phyloP scores from a whole-genome alignment of 1,140 invertebrate genomes.

The Colletes gigas region DNA sequence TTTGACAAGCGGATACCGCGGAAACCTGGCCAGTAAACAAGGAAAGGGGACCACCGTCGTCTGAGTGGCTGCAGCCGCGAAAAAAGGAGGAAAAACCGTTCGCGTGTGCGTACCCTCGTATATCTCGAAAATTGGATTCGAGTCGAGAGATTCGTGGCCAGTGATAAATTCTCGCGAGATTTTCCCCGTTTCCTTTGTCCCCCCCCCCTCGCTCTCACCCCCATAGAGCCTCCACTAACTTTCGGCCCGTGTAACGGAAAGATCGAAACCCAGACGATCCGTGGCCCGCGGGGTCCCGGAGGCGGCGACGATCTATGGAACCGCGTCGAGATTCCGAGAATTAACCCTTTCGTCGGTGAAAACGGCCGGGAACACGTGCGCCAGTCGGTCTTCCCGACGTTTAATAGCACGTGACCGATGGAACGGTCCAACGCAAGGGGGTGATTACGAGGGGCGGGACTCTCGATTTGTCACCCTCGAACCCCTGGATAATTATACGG shows the following conservation, averaged over 20 bases:
- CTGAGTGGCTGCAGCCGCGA: not conserved
- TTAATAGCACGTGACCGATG: too few species aligned
- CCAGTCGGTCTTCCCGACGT: too few species aligned
- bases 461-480: too few species aligned
- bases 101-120: slow-evolving; percentile 64
- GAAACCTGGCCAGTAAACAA: slow-evolving; percentile 56
- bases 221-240: not conserved
- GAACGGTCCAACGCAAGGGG: too few species aligned
- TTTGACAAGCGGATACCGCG: slow-evolving; percentile 64
- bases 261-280: not conserved
- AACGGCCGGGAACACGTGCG: too few species aligned
- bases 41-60: slow-evolving; percentile 7
- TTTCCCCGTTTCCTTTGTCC: slow-evolving; percentile 19
- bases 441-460: too few species aligned
- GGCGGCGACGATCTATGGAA: not conserved
- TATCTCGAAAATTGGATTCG: slow-evolving; percentile 75
- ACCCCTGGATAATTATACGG: too few species aligned
- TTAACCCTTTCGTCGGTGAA: too few species aligned
- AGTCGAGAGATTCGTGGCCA: slow-evolving; percentile 67
- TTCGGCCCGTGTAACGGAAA: not conserved
- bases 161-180: slow-evolving; percentile 71
- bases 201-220: too few species aligned
- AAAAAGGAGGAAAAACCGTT: slow-evolving; percentile 7
- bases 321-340: too few species aligned
- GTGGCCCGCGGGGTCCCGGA: too few species aligned